phyloP scores from a whole-genome alignment of 2,797 vertebrate species.

The Phoebastria nigripes region DNA sequence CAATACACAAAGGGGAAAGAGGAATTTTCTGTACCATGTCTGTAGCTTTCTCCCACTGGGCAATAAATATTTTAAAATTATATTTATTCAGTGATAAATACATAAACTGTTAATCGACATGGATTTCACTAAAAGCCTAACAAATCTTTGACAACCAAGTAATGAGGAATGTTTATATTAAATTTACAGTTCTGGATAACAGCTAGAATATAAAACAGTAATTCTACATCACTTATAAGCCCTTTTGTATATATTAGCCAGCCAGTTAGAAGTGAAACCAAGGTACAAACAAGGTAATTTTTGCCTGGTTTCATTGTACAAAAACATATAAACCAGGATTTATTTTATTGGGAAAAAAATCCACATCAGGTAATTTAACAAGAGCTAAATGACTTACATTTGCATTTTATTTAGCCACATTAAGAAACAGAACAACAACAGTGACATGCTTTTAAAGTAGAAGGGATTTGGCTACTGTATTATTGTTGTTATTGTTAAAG shows the following conservation, averaged over 20 bases:
- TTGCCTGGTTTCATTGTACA: neutral
- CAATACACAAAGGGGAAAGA: constrained; percentile 32
- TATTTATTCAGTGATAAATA: constrained; percentile 63
- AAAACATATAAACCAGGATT: neutral
- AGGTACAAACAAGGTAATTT: neutral
- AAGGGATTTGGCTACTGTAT: neutral
- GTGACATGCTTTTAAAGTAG: neutral
- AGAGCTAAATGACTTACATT: neutral
- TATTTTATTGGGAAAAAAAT: neutral
- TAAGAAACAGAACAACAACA: neutral
- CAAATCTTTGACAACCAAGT: neutral
- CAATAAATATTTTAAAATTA: constrained; percentile 49
- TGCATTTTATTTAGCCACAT: neutral
- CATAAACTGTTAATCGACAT: constrained; percentile 26
- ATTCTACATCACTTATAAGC: neutral
- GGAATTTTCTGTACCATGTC: constrained; percentile 26
- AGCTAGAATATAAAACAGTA: neutral
- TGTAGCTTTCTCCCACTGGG: neutral
- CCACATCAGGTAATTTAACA: neutral
- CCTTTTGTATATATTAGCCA: neutral
- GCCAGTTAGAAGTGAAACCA: neutral
- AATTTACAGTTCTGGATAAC: neutral
- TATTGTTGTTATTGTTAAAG: neutral
- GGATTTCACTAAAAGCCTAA: neutral
- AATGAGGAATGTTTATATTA: neutral